Evolutionary conservation across 2,888 invertebrate species (phyloP), one percentile per base, ranked within the genome.

Genomic region (Tortrix viridana): DNA sequence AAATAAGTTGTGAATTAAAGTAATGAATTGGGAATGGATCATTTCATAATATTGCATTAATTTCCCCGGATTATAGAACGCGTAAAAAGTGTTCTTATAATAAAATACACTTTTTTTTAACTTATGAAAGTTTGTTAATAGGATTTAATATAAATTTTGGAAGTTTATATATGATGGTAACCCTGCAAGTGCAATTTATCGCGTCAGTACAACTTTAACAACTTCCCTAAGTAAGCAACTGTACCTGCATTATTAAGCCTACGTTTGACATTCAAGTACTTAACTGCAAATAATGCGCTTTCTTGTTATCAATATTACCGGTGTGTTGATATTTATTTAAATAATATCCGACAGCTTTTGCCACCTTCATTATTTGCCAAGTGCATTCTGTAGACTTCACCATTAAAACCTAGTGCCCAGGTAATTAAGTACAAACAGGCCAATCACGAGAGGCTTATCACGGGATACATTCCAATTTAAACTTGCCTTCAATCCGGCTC

Each of bases 401-500:
- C 85, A 89, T 92, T 91, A 89, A 90, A 90, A 89, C 88, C 56
- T 53, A 58, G 57, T 53, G 18, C 32, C 44, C 16, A 53, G 63
- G 58, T 89, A 90, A 91, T 92, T 92, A 89, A 86, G 84, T 88
- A 86, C 87, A 88, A 91, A 89, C 89, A 89, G 91, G 79, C 89
- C 89, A 91, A 90, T 92, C 91, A 85, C 82, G 81, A 85, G 86
- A 84, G 88, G 90, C 89, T 91, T 91, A 91, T 87, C 88, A 88
- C 82, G 85, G 88, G 90, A 88, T 91, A 89, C 89, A 89, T 91
- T 91, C 90, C 92, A 91, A 92, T 91, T 92, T 92, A 92, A 92
- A 92, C 80, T 92, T 91, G 82, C 86, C 84, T 87, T 87, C 87
- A 86, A 89, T 88, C 87, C 81, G 81, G 80, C 78, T 80, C 72